These are phyloP conservation scores for Helicoverpa assulta DNA, from an alignment of 2,888 invertebrate genomes.

Conservation along the genomic window DNA sequence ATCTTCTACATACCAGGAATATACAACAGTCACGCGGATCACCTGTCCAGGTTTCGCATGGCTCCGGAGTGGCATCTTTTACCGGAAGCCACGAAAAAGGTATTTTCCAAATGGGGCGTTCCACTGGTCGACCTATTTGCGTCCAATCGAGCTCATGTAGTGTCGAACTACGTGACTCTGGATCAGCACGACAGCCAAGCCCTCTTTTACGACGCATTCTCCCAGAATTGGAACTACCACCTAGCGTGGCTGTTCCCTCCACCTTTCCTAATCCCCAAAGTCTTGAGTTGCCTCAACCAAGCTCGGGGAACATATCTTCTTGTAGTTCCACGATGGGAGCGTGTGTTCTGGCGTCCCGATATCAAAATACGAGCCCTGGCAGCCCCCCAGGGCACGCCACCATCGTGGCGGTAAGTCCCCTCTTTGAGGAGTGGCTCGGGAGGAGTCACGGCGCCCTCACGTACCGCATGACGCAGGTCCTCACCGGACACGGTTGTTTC, in stretches of 20 bases:
- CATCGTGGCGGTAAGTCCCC: too few species aligned
- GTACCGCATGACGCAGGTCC: too few species aligned
- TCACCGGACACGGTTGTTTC: too few species aligned
- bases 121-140: conserved; percentile 8
- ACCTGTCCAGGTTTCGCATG: conserved; percentile 42
- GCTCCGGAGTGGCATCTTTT: conserved; percentile 46
- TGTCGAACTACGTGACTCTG: conserved; percentile 3
- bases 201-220: conserved; percentile 7
- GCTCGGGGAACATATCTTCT: not conserved
- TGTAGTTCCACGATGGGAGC: conserved; percentile 3
- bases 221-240: not conserved
- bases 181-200: not conserved
- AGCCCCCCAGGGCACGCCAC: too few species aligned
- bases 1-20: conserved; percentile 35
- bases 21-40: conserved; percentile 41
- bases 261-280: conserved; percentile 2
- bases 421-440: too few species aligned
- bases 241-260: conserved; percentile 11
- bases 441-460: too few species aligned
- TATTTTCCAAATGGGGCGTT: not conserved
- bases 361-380: conserved; percentile 3
- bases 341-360: conserved; percentile 12
- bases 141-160: not conserved
- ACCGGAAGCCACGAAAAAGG: not conserved
- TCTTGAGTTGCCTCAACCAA: not conserved